These are phyloP conservation scores for Myzus persicae DNA, from an alignment of 1,140 invertebrate species.

Conservation along the genomic window DNA sequence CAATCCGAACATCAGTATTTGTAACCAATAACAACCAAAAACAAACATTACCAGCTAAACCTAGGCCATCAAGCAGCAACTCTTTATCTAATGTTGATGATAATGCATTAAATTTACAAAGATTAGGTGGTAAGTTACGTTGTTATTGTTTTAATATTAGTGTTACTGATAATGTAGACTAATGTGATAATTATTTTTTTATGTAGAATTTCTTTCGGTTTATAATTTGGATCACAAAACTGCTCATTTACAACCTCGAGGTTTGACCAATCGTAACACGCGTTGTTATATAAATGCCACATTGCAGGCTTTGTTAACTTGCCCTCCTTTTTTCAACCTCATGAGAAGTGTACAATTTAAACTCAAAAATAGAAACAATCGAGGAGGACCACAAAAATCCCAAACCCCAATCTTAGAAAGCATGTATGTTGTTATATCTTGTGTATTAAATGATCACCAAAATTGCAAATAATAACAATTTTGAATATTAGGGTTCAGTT, in stretches of 20 bases:
- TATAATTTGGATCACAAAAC: slow-evolving; percentile 78
- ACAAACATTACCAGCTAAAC: slow-evolving; percentile 7
- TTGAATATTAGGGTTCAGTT: slow-evolving; percentile 68
- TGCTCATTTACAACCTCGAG: slow-evolving; percentile 81
- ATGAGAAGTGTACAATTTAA: slow-evolving; percentile 76
- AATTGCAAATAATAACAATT: background rate
- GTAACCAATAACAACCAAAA: slow-evolving; percentile 41
- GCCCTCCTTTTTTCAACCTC: slow-evolving; percentile 92
- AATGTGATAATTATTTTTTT: slow-evolving; percentile 4
- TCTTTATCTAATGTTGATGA: slow-evolving; percentile 28
- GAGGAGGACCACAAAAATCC: slow-evolving; percentile 65
- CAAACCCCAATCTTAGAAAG: slow-evolving; percentile 89
- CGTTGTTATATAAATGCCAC: slow-evolving; percentile 96
- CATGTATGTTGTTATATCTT: slow-evolving; percentile 78
- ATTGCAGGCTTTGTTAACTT: slow-evolving; percentile 87
- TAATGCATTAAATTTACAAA: slow-evolving; percentile 6
- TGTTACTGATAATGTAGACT: background rate
- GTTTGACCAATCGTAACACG: slow-evolving; percentile 89
- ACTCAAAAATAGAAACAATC: slow-evolving; percentile 50
- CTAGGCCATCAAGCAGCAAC: slow-evolving; percentile 10
- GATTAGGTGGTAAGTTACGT: slow-evolving; percentile 48
- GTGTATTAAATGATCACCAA: background rate
- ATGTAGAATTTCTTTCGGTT: slow-evolving; percentile 75
- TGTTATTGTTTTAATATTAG: background rate
- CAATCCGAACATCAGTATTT: slow-evolving; percentile 37